Evolutionary conservation across 2,113 vertebrate genomes (phyloP), one percentile per base, ranked within the genome.

Genomic region (Syngnathus scovelli): DNA sequence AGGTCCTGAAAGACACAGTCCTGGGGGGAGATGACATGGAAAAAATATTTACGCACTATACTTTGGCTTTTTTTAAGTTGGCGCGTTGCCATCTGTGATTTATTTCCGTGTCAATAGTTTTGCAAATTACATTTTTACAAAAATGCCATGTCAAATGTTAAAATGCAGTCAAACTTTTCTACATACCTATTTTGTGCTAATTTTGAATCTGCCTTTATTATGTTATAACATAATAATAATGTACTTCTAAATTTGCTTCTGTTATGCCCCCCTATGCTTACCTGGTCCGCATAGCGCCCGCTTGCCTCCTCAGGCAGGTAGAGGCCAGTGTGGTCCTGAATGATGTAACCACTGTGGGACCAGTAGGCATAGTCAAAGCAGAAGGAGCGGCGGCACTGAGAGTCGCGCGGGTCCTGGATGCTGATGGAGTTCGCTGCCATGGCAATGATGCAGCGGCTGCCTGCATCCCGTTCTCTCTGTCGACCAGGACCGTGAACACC

Each of bases 201-300:
- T 33, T 33, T 33, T 33, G 27, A 33, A 33, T 33, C 27, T 33
- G 27, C 27, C 27, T 33, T 33, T 33, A 33, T 33, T 33, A 33
- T 33, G 3, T 3, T 33, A 33, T 33, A 33, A 33, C 27, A 2
- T 27, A 27, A 27, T 27, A 27, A 33, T 33, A 33, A 33, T 33
- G 27, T 33, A 33, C 27, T 33, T 33, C 27, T 33, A 33, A 33
- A 33, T 33, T 33, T 33, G 27, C 27, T 33, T 33, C 27, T 33
- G 27, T 33, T 33, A 33, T 33, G 27, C 27, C 27, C 27, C 27
- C 27, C 27, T 33, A 48, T 48, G 19, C 77, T 87, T 85, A 94
- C 92, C 93, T 95, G 93, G 75, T 91, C 89, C n/a, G 86, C 83
- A 0, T 91, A 94, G 60, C 87, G 89, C 27, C 91, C 85, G 1